Conservation (phyloP, 1,140 invertebrate species). For the Goniozus legneri region DNA sequence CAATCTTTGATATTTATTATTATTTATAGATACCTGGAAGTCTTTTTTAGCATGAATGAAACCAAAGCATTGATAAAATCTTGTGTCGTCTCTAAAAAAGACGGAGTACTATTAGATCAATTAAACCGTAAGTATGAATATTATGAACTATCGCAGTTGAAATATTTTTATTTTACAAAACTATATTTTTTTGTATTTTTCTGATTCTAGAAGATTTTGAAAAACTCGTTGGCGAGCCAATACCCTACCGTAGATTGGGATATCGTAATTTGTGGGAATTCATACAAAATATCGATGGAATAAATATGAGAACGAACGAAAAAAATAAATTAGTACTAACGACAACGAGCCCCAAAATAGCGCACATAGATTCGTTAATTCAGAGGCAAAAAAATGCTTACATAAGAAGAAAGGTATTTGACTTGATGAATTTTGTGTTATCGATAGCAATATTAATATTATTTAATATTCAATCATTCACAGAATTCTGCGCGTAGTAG, state of each 20-base stretch:
- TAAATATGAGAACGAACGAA: conserved; percentile 11
- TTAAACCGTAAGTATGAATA: background rate
- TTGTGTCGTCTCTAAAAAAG: background rate
- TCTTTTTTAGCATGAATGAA: background rate
- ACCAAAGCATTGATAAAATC: background rate
- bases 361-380: conserved; percentile 18
- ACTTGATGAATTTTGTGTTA: background rate
- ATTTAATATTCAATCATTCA: too few relatives aligned
- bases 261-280: conserved; percentile 12
- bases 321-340: conserved; percentile 3
- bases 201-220: conserved; percentile 8
- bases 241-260: conserved; percentile 19
- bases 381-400: conserved; percentile 15
- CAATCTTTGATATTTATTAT: too few relatives aligned
- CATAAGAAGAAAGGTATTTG: conserved; percentile 7
- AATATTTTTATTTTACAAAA: background rate
- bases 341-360: conserved; percentile 13
- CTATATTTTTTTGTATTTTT: background rate
- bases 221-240: conserved; percentile 13
- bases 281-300: conserved; percentile 9
- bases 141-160: background rate
- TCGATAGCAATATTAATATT: too few relatives aligned
- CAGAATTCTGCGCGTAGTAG: too few relatives aligned
- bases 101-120: background rate
- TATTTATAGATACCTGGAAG: too few relatives aligned